Evolutionary conservation across 2,797 vertebrate genomes (phyloP).

Genomic region (Scyliorhinus canicula): DNA sequence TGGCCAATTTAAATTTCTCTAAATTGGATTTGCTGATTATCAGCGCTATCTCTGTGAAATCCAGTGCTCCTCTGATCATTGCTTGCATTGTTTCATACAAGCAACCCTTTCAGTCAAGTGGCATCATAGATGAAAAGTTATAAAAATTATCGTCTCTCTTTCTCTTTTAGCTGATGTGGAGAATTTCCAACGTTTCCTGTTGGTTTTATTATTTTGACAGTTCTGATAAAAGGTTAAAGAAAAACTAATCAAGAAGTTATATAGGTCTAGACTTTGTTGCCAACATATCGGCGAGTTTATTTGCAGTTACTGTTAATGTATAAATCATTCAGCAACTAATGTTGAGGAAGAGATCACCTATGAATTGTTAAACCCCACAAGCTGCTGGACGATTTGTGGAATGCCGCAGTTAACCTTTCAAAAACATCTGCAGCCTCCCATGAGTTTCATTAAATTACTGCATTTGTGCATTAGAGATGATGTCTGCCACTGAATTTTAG

Average conservation of each 20-base stretch:
- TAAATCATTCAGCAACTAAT: no score
- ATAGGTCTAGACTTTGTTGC: not conserved
- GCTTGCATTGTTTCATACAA: not conserved
- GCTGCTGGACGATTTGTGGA: not conserved
- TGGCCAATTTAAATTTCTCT: not conserved
- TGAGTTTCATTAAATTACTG: not conserved
- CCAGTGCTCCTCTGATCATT: not conserved
- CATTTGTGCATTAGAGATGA: not conserved
- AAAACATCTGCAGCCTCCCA: no score
- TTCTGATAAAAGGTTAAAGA: not conserved
- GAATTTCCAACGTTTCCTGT: not conserved
- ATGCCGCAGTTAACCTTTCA: not conserved
- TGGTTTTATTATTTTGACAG: not conserved
- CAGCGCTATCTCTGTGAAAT: not conserved
- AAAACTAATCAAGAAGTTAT: not conserved
- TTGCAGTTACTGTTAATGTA: no score
- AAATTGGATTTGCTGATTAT: not conserved
- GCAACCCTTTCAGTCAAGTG: not conserved
- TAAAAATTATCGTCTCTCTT: not conserved
- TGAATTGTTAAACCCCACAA: not conserved
- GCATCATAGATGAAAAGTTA: no score
- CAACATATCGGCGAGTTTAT: not conserved
- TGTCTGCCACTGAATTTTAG: not conserved
- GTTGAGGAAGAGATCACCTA: not conserved
- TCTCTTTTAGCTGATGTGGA: not conserved